phyloP scores from a whole-genome alignment of 1,140 invertebrate genomes.

The Hylaeus volcanicus region DNA sequence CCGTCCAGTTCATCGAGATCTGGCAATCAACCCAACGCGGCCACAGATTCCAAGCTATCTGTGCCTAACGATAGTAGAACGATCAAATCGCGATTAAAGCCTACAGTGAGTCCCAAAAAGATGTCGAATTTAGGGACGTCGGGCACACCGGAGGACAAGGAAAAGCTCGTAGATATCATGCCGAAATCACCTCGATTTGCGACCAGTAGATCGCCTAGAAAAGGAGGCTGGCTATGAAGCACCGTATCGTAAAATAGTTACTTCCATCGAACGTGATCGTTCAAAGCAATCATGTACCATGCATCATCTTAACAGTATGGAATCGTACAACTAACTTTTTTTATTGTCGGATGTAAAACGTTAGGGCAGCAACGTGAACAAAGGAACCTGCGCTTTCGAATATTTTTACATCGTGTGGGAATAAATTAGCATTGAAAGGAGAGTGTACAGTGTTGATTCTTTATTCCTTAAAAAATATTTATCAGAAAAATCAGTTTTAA shows the following conservation, averaged over 20 bases:
- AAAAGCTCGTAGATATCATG: slow-evolving; percentile 54
- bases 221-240: slow-evolving; percentile 61
- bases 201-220: slow-evolving; percentile 52
- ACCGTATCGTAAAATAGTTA: not conserved
- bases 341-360: not conserved
- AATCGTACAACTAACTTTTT: not conserved
- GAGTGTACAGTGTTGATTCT: slow-evolving; percentile 25
- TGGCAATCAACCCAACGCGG: not conserved
- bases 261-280: not conserved
- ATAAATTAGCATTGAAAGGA: not conserved
- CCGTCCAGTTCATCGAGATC: not conserved
- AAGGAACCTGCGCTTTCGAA: not conserved
- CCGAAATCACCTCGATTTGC: slow-evolving; percentile 55
- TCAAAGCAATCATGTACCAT: not conserved
- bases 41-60: not conserved
- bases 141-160: slow-evolving; percentile 32
- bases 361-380: not conserved
- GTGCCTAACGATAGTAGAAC: not conserved
- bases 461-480: slow-evolving; percentile 46
- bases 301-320: not conserved
- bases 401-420: not conserved
- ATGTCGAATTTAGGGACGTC: too few relatives aligned
- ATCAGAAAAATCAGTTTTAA: slow-evolving; percentile 22
- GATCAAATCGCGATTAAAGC: slow-evolving; percentile 55
- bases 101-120: slow-evolving; percentile 52